A percentile compares a stretch with the other conserved stretches of the same genome.
Evolutionary conservation across 2,888 invertebrate genomes (phyloP).

Genomic region (Polymixis lichenea): DNA sequence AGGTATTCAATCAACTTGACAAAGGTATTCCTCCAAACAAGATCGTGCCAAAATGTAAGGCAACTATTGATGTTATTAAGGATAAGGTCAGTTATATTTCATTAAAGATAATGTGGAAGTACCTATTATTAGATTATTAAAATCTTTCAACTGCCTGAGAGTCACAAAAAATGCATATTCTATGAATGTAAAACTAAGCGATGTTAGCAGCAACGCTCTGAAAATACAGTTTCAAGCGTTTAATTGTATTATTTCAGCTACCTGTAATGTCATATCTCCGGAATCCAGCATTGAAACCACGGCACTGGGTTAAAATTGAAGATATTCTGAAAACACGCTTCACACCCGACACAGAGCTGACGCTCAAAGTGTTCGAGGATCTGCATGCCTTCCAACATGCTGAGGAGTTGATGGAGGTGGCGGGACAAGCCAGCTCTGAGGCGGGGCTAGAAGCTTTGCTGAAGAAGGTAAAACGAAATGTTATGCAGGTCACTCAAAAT

Average conservation of each 20-base stretch:
- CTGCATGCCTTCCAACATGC: slow-evolving; percentile 94
- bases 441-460: slow-evolving; percentile 95
- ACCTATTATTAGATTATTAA: not conserved
- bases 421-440: slow-evolving; percentile 97
- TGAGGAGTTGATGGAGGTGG: slow-evolving; percentile 95
- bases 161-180: not conserved
- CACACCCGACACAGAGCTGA: slow-evolving; percentile 92
- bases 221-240: not conserved
- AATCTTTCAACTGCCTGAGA: not conserved
- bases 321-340: slow-evolving; percentile 93
- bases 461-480: slow-evolving; percentile 91
- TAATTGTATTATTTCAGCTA: slow-evolving; percentile 83
- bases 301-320: slow-evolving; percentile 97
- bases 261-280: slow-evolving; percentile 95
- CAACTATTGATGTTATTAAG: slow-evolving; percentile 94
- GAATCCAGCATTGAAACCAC: slow-evolving; percentile 94
- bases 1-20: slow-evolving; percentile 94
- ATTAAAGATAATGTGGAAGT: not conserved
- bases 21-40: slow-evolving; percentile 95
- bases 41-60: slow-evolving; percentile 94
- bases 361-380: slow-evolving; percentile 92
- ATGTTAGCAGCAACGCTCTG: too few relatives aligned
- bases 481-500: not conserved
- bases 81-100: slow-evolving; percentile 91
- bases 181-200: not conserved